A percentile compares a stretch with the other conserved stretches of the same genome.
Conservation (phyloP, 2,797 vertebrate genomes). For the Selene dorsalis region DNA sequence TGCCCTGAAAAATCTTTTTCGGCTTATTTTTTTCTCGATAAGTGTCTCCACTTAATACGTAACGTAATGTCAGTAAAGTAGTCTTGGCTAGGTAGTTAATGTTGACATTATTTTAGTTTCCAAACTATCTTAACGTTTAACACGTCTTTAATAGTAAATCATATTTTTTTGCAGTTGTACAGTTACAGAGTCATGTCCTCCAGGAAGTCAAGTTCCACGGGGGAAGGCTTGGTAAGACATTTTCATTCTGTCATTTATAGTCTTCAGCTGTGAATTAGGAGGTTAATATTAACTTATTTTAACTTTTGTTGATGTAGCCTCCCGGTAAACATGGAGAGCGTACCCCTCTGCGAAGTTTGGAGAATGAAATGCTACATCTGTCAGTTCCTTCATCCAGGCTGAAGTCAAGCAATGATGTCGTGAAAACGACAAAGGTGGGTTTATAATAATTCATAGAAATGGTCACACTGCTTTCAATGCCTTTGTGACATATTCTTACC, state of each 20-base stretch:
- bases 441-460: neutral
- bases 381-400: slow-evolving; percentile 43
- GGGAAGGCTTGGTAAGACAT: slow-evolving; percentile 68
- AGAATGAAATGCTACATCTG: slow-evolving; percentile 70
- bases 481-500: neutral
- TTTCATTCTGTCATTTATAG: neutral
- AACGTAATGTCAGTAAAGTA: neutral
- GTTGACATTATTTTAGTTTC: neutral
- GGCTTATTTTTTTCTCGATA: neutral
- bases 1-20: neutral
- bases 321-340: slow-evolving; percentile 60
- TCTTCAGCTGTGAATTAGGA: neutral
- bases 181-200: slow-evolving; percentile 53
- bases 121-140: neutral
- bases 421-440: slow-evolving; percentile 58
- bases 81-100: neutral
- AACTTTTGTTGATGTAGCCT: slow-evolving; percentile 51
- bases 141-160: neutral
- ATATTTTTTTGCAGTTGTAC: slow-evolving; percentile 33
- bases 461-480: neutral
- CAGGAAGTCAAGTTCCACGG: slow-evolving; percentile 48
- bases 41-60: neutral
- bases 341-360: slow-evolving; percentile 78
- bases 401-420: slow-evolving; percentile 42
- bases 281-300: neutral